A percentile compares a stretch with the other conserved stretches of the same genome.
phyloP scores from a whole-genome alignment of 1,140 invertebrate species.

The Calephelis nemesis region DNA sequence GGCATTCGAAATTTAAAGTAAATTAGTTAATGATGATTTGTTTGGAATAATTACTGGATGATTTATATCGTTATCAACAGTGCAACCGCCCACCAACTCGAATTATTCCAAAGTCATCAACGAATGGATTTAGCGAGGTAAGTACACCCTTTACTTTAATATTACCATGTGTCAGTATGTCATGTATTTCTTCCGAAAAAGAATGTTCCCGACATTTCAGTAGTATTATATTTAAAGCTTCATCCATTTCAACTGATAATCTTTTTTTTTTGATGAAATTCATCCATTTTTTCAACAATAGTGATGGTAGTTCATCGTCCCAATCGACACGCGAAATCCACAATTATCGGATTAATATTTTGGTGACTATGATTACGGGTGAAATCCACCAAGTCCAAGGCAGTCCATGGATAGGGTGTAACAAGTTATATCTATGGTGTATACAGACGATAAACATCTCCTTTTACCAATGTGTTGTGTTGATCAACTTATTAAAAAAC shows the following conservation, averaged over 20 bases:
- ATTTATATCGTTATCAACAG: slow-evolving; percentile 23
- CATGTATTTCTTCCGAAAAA: slow-evolving; percentile 25
- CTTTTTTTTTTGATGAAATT: not conserved
- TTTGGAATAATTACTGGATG: slow-evolving; percentile 24
- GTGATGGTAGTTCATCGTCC: slow-evolving; percentile 24
- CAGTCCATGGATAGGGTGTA: too few relatives aligned
- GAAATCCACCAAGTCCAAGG: slow-evolving; percentile 25
- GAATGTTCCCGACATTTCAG: slow-evolving; percentile 18
- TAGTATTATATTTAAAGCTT: slow-evolving; percentile 25
- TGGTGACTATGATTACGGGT: slow-evolving; percentile 25
- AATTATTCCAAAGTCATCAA: slow-evolving; percentile 25
- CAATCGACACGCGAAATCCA: slow-evolving; percentile 28
- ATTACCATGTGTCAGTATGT: slow-evolving; percentile 12
- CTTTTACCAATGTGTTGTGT: too few relatives aligned
- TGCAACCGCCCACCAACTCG: slow-evolving; percentile 28
- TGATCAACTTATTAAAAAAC: too few relatives aligned
- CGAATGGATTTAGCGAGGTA: slow-evolving; percentile 23
- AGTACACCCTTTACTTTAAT: slow-evolving; percentile 15
- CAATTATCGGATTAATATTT: slow-evolving; percentile 30
- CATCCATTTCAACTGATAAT: slow-evolving; percentile 19
- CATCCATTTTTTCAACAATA: slow-evolving; percentile 20
- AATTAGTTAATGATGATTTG: slow-evolving; percentile 19
- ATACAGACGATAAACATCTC: too few relatives aligned
- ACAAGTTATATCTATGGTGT: too few relatives aligned
- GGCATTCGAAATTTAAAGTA: slow-evolving; percentile 29